A percentile compares a stretch with the other conserved stretches of the same genome.
phyloP scores from a whole-genome alignment of 2,797 vertebrate genomes.

The Leptoclinus maculatus region DNA sequence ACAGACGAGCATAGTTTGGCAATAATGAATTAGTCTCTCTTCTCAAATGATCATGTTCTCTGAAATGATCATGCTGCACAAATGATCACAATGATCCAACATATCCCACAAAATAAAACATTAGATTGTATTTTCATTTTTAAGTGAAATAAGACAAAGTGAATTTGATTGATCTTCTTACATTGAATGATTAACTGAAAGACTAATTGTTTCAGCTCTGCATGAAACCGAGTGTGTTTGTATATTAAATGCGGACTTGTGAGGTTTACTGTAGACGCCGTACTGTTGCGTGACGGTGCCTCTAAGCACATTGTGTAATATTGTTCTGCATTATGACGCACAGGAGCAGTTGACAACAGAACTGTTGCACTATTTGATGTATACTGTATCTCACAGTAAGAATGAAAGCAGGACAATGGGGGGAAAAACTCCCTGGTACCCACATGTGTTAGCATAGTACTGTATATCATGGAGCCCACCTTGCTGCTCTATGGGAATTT shows the following conservation, averaged over 20 bases:
- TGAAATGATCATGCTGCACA: background rate
- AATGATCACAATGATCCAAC: background rate
- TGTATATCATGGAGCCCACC: background rate
- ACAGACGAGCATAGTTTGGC: background rate
- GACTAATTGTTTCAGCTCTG: background rate
- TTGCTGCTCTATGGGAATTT: constrained; percentile 30
- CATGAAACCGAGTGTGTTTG: background rate
- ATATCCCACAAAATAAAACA: background rate
- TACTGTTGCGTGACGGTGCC: background rate
- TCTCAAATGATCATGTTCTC: background rate
- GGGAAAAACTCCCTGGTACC: constrained; percentile 12
- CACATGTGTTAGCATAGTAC: constrained; percentile 6
- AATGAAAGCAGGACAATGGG: constrained; percentile 14
- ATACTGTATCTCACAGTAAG: background rate
- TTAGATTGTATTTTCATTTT: background rate
- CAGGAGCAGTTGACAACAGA: background rate
- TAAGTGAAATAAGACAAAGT: background rate
- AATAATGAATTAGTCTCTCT: background rate
- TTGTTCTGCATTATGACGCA: background rate
- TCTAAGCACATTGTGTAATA: background rate
- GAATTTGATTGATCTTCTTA: background rate
- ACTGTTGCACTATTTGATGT: background rate
- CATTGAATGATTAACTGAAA: background rate
- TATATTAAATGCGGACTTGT: background rate
- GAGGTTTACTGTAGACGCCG: background rate